Evolutionary conservation across 1,140 invertebrate genomes (phyloP).

Genomic region (Lethrus apterus): DNA sequence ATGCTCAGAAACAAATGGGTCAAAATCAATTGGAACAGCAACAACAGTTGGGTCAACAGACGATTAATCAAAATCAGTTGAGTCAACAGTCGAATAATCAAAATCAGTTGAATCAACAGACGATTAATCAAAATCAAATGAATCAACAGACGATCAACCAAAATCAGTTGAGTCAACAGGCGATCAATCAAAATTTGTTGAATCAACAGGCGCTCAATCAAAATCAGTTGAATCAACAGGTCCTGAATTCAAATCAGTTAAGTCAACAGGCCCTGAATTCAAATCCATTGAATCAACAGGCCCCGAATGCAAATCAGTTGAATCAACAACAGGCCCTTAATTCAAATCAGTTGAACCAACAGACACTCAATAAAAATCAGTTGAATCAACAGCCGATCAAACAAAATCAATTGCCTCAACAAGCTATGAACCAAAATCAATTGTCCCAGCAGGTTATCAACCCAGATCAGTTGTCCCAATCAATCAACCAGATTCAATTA

Average conservation of each 20-base stretch:
- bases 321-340: constrained; percentile 23
- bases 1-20: constrained; percentile 26
- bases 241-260: too few species aligned
- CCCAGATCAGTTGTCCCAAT: too few species aligned
- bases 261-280: too few species aligned
- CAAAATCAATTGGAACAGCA: constrained; percentile 27
- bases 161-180: constrained; percentile 25
- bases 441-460: too few species aligned
- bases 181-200: constrained; percentile 6
- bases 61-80: too few species aligned
- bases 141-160: too few species aligned
- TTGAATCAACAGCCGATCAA: constrained; percentile 33
- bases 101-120: constrained; percentile 16
- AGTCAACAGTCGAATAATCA: constrained; percentile 43
- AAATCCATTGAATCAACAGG: too few species aligned
- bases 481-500: too few species aligned
- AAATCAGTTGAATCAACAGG: too few species aligned
- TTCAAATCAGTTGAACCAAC: constrained; percentile 24
- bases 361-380: constrained; percentile 24
- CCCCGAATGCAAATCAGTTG: too few species aligned
- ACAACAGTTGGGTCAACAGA: constrained; percentile 42
- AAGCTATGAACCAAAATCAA: too few species aligned
- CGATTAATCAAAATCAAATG: constrained; percentile 5
- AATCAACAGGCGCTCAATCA: constrained; percentile 16
- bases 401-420: constrained; percentile 29